A percentile compares a stretch with the other conserved stretches of the same genome.
phyloP scores from a whole-genome alignment of 2,888 invertebrate species.

The Heliconius hortense region DNA sequence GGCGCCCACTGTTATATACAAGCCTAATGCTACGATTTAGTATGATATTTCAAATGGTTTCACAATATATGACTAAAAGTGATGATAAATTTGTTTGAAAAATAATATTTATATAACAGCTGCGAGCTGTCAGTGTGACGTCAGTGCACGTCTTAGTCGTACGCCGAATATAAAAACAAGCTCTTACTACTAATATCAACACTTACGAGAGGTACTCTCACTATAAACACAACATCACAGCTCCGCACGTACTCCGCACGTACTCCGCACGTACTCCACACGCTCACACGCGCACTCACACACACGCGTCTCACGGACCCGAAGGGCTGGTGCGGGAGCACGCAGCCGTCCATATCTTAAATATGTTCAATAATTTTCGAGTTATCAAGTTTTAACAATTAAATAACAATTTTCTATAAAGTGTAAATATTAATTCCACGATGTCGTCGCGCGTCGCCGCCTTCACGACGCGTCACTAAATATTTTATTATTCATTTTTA shows the following conservation, averaged over 20 bases:
- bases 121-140: neutral
- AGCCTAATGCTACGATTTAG: slow-evolving; percentile 16
- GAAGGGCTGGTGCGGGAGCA: neutral
- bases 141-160: neutral
- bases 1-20: slow-evolving; percentile 32
- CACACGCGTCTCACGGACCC: slow-evolving; percentile 9
- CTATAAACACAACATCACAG: slow-evolving; percentile 38
- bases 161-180: slow-evolving; percentile 3
- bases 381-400: slow-evolving; percentile 15
- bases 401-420: slow-evolving; percentile 20
- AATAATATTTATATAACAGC: neutral
- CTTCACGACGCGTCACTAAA: neutral
- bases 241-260: slow-evolving; percentile 28
- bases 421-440: neutral
- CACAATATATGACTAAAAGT: neutral
- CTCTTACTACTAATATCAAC: slow-evolving; percentile 38
- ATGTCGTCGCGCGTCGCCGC: neutral
- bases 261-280: no score
- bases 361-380: slow-evolving; percentile 21
- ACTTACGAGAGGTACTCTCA: slow-evolving; percentile 32
- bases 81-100: neutral
- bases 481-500: slow-evolving; percentile 2
- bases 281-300: slow-evolving; percentile 16
- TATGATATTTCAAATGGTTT: neutral
- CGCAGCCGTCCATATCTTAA: neutral